Evolutionary conservation across 2,888 invertebrate species (phyloP).

Genomic region (Agelastica alni): DNA sequence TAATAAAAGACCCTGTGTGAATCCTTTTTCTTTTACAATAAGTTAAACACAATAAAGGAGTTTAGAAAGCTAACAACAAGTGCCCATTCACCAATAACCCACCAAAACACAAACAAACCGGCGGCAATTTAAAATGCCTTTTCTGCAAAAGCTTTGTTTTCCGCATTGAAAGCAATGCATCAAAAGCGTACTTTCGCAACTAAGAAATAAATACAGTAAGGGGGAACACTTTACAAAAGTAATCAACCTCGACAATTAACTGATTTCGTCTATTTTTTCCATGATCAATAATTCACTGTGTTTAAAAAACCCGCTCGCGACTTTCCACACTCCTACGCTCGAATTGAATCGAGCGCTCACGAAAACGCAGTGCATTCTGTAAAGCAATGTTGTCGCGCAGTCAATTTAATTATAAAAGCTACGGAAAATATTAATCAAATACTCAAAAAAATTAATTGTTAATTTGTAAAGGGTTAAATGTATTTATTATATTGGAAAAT

Average conservation of each 20-base stretch:
- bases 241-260: conserved; percentile 46
- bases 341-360: conserved; percentile 36
- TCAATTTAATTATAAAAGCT: too few species aligned
- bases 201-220: conserved; percentile 28
- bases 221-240: conserved; percentile 41
- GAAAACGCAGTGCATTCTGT: conserved; percentile 29
- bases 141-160: conserved; percentile 7
- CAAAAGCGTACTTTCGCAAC: conserved; percentile 25
- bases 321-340: conserved; percentile 22
- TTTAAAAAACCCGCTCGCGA: conserved; percentile 52
- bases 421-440: too few species aligned
- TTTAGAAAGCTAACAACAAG: conserved; percentile 2
- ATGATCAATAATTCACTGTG: conserved; percentile 53
- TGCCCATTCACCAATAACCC: conserved; percentile 7
- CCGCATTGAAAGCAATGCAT: conserved; percentile 18
- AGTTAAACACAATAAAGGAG: neutral
- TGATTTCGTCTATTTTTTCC: conserved; percentile 28
- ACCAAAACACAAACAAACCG: conserved; percentile 10
- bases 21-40: neutral
- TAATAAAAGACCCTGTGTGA: too few species aligned
- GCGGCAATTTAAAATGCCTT: neutral
- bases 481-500: too few species aligned
- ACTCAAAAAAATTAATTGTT: too few species aligned
- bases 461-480: too few species aligned
- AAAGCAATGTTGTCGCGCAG: conserved; percentile 38